Evolutionary conservation across 2,113 vertebrate genomes (phyloP).

Genomic region (Bubo bubo): DNA sequence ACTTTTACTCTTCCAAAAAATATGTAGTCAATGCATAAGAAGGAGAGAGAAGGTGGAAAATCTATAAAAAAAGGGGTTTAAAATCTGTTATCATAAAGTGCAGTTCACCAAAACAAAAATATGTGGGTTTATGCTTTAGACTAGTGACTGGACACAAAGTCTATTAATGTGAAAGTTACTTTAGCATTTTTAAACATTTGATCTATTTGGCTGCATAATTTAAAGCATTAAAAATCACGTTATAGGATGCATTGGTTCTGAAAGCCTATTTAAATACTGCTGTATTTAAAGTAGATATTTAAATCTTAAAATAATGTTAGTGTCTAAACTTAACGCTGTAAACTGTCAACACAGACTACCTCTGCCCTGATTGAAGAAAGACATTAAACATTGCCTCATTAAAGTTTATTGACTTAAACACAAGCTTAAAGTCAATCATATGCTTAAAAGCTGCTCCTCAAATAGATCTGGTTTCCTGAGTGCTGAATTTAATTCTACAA

Average conservation of each 20-base stretch:
- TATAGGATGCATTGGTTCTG: background rate
- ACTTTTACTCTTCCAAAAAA: background rate
- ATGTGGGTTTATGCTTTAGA: background rate
- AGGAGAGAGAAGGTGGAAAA: background rate
- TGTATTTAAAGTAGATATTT: background rate
- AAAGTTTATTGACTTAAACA: conserved; percentile 40
- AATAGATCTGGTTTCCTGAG: background rate
- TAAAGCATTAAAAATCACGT: background rate
- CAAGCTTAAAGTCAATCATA: background rate
- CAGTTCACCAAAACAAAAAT: background rate
- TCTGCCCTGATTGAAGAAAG: conserved; percentile 13
- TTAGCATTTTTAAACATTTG: background rate
- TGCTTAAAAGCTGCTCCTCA: conserved; percentile 16
- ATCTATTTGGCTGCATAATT: background rate
- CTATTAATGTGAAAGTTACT: background rate
- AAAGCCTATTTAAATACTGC: background rate
- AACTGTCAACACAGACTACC: background rate
- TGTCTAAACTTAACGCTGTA: background rate
- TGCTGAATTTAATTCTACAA: background rate
- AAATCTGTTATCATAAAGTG: background rate
- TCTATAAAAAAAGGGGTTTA: accelerated
- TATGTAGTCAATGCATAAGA: background rate
- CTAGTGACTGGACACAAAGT: background rate
- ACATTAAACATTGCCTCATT: background rate
- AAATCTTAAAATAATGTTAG: background rate